A percentile compares a stretch with the other conserved stretches of the same genome.
Evolutionary conservation across 2,888 invertebrate genomes (phyloP).

Genomic region (Oxytorus armatus): DNA sequence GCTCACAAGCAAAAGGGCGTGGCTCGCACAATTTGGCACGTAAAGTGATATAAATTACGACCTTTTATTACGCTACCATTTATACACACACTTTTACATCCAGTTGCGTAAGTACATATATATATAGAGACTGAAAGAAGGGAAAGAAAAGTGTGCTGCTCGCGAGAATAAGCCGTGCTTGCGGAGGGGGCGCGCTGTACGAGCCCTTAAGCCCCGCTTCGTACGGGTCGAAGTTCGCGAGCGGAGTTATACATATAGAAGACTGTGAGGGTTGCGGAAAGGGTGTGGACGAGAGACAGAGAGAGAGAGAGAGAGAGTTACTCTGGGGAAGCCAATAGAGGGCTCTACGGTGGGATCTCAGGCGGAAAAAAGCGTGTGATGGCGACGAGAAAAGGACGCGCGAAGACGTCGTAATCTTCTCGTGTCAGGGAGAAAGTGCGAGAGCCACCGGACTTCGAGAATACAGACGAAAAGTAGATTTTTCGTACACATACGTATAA

Average conservation of each 20-base stretch:
- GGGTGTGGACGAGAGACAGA: constrained; percentile 19
- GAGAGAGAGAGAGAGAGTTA: constrained; percentile 24
- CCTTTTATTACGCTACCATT: background rate
- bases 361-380: constrained; percentile 19
- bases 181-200: constrained; percentile 7
- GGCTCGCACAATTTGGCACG: background rate
- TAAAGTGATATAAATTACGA: background rate
- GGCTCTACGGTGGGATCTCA: constrained; percentile 25
- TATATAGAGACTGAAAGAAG: background rate
- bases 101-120: background rate
- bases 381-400: constrained; percentile 16
- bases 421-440: constrained; percentile 23
- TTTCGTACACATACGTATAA: background rate
- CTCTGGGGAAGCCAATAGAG: constrained; percentile 31
- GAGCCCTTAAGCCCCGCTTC: constrained; percentile 25
- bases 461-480: background rate
- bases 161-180: constrained; percentile 37
- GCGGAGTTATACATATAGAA: constrained; percentile 12
- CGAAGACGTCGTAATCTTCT: constrained; percentile 59
- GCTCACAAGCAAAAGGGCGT: background rate
- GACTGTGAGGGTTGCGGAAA: constrained; percentile 32
- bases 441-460: background rate
- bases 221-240: constrained; percentile 48
- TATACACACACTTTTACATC: constrained; percentile 4
- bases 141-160: constrained; percentile 36